phyloP scores from a whole-genome alignment of 1,140 invertebrate species.

The Bilobella aurantiaca region DNA sequence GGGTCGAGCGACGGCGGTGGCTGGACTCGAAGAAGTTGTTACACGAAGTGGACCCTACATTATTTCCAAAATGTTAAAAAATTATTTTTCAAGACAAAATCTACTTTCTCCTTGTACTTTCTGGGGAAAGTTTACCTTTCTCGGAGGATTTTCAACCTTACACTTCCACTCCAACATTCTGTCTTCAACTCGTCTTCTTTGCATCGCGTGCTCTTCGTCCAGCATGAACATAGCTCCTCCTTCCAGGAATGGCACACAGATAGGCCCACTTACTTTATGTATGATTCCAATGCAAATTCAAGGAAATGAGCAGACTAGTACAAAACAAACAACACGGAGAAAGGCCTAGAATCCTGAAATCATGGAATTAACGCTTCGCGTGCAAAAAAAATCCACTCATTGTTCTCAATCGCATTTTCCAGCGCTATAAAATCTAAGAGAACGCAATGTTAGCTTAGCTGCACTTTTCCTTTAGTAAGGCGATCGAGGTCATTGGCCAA shows the following conservation, averaged over 20 bases:
- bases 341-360: too few relatives aligned
- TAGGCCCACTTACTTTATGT: not conserved
- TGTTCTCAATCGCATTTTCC: not conserved
- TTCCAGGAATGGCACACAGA: too few relatives aligned
- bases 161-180: slow-evolving; percentile 16
- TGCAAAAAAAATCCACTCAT: not conserved
- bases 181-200: not conserved
- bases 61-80: not conserved
- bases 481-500: too few relatives aligned
- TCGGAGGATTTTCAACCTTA: slow-evolving; percentile 4
- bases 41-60: not conserved
- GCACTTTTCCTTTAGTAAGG: too few relatives aligned
- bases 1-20: not conserved
- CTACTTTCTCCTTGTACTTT: too few relatives aligned
- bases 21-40: too few relatives aligned
- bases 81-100: too few relatives aligned
- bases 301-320: not conserved
- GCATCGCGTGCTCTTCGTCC: not conserved
- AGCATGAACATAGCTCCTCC: not conserved
- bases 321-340: not conserved
- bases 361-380: not conserved
- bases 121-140: not conserved
- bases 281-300: not conserved
- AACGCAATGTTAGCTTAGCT: too few relatives aligned
- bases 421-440: too few relatives aligned